Evolutionary conservation across 1,140 invertebrate genomes (phyloP), one percentile per base, ranked within the genome.

Genomic region (Lucilia cuprina): DNA sequence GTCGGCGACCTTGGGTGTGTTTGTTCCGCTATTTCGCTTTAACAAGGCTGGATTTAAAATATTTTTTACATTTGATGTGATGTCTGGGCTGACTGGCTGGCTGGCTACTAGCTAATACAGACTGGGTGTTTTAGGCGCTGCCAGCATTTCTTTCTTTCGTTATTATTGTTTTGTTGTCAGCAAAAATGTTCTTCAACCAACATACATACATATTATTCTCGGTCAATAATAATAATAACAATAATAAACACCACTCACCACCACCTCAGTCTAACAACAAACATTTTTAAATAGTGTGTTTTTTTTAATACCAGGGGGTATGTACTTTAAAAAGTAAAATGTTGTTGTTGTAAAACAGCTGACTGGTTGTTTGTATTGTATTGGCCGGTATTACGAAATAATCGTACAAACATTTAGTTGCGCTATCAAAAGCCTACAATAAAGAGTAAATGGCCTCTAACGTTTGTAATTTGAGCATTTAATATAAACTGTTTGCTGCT

Each of bases 1-100:
- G 84, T 35, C 84, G 84, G 35, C 85, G 84, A 86, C 85, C 85
- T 86, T 85, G 85, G 83, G 80, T 84, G 83, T 83, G 83, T 85
- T 75, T 82, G 77, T 85, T 85, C 82, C 84, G 84, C 84, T 80
- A 84, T 82, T 82, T 84, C 78, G 34, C 14, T 78, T 80, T 55
- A 47, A 60, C 84, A 70, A 50, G 74, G 74, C 75, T 82, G 77
- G 34, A 70, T 85, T 83, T 30, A 49, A 47, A 41, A 9, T 41
- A 83, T 86, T 84, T 84, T 86, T 84, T 30, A 30, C 83, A 82
- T 12, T 86, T 74, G 25, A 30, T 30, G 25, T 30, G 83, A 60
- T 82, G 41, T 82, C 82, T 70, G 30, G 25, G 83, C 84, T 82
- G 60, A 80, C 35, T 78, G 19, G 47, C 34, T 80, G 19, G 65